These are phyloP conservation scores for Eleginops maclovinus DNA, from an alignment of 2,113 vertebrate genomes.

Conservation along the genomic window DNA sequence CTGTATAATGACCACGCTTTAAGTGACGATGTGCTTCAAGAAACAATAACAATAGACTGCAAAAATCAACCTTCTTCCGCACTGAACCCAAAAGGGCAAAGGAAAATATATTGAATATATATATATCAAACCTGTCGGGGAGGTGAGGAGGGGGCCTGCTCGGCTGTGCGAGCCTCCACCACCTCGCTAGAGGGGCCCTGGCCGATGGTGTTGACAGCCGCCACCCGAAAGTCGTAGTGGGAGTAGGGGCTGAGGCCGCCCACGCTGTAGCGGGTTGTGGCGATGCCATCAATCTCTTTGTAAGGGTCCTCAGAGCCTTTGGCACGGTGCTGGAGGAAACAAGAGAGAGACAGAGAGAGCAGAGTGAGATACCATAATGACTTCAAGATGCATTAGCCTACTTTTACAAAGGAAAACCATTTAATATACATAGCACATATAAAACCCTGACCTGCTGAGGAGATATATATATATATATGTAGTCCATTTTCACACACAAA, in stretches of 20 bases:
- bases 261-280: conserved; percentile 97
- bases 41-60: not conserved
- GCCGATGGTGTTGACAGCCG: conserved; percentile 97
- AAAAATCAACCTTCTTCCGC: not conserved
- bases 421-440: too few species aligned
- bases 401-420: too few species aligned
- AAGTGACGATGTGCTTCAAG: not conserved
- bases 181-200: conserved; percentile 93
- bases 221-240: conserved; percentile 95
- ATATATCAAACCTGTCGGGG: conserved; percentile 85
- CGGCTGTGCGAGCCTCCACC: conserved; percentile 94
- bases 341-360: conserved; percentile 17
- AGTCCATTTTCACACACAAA: not conserved
- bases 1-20: not conserved
- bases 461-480: too few species aligned
- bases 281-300: conserved; percentile 98
- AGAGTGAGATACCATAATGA: conserved; percentile 7
- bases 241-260: conserved; percentile 98
- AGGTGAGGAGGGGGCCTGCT: conserved; percentile 96
- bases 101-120: too few species aligned
- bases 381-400: conserved; percentile 18
- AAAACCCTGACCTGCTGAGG: too few species aligned
- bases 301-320: conserved; percentile 92
- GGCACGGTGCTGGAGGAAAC: conserved; percentile 87
- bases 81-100: not conserved